Conservation (phyloP, 2,113 vertebrate genomes). For the Scomber scombrus region DNA sequence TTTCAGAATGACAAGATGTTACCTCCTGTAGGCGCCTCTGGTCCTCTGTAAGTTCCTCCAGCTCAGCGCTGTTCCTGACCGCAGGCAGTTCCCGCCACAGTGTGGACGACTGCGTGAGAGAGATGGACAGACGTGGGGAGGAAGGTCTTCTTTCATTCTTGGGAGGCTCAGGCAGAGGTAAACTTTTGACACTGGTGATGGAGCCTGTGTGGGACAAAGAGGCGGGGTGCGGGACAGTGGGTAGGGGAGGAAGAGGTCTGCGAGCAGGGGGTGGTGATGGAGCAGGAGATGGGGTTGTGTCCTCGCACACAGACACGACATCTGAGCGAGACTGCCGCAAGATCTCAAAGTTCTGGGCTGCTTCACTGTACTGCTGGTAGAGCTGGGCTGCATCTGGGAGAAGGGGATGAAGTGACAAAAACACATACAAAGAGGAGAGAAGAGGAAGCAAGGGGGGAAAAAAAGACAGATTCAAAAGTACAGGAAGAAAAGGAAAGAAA, state of each 20-base stretch:
- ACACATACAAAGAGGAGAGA: background rate
- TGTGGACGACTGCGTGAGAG: constrained; percentile 84
- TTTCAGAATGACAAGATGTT: constrained; percentile 1
- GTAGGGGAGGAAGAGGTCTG: constrained; percentile 85
- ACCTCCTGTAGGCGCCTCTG: constrained; percentile 96
- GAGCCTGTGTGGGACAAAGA: constrained; percentile 79
- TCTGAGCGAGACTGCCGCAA: constrained; percentile 90
- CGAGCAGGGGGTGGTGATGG: constrained; percentile 83
- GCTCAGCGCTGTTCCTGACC: constrained; percentile 86
- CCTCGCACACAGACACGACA: constrained; percentile 69
- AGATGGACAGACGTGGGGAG: constrained; percentile 87
- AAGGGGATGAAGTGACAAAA: background rate
- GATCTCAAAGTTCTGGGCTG: constrained; percentile 92
- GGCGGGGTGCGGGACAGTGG: constrained; percentile 59
- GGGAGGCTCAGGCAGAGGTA: constrained; percentile 80
- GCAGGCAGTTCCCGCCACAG: constrained; percentile 95
- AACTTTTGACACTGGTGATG: constrained; percentile 78
- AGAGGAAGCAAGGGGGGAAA: background rate
- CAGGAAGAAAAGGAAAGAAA: constrained; percentile 34
- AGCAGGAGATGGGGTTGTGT: constrained; percentile 62
- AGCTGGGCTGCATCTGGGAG: constrained; percentile 88
- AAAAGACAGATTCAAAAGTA: constrained; percentile 12
- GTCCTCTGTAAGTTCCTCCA: constrained; percentile 89
- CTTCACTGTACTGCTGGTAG: constrained; percentile 96
- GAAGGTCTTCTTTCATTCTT: constrained; percentile 68